Evolutionary conservation across 2,113 vertebrate species (phyloP).

Genomic region (Okapia johnstoni): DNA sequence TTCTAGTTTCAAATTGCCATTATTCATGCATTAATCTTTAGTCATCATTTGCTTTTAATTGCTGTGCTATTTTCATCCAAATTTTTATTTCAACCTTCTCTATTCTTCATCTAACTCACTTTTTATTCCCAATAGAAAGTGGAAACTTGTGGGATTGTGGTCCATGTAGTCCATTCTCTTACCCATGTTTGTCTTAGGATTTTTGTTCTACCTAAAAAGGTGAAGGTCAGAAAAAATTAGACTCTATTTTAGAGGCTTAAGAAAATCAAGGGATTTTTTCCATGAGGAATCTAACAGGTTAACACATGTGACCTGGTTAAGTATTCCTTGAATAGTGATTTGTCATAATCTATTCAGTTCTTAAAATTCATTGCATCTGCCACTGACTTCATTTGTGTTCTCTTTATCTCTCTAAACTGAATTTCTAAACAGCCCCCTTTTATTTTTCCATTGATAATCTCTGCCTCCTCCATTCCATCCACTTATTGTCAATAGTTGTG

Average conservation of each 20-base stretch:
- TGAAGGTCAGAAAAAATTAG: background rate
- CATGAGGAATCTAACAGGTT: background rate
- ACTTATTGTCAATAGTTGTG: background rate
- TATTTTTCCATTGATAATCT: background rate
- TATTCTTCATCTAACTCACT: background rate
- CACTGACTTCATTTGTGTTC: background rate
- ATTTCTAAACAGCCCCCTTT: fast-evolving
- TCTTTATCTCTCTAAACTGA: background rate
- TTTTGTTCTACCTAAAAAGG: background rate
- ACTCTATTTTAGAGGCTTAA: background rate
- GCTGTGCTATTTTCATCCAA: background rate
- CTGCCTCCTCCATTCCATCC: background rate
- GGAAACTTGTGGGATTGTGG: background rate
- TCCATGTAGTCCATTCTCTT: background rate
- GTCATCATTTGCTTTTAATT: background rate
- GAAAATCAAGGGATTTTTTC: background rate
- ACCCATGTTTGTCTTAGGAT: background rate
- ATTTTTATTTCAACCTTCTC: background rate
- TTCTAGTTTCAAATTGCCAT: background rate
- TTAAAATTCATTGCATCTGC: background rate
- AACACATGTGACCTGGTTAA: background rate
- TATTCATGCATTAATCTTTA: background rate
- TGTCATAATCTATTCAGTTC: background rate
- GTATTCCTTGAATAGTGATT: background rate
- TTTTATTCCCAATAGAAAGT: background rate